Base-by-base conservation (phyloP, 2,888 invertebrate genomes). In the Strigamia transsilvanica region DNA sequence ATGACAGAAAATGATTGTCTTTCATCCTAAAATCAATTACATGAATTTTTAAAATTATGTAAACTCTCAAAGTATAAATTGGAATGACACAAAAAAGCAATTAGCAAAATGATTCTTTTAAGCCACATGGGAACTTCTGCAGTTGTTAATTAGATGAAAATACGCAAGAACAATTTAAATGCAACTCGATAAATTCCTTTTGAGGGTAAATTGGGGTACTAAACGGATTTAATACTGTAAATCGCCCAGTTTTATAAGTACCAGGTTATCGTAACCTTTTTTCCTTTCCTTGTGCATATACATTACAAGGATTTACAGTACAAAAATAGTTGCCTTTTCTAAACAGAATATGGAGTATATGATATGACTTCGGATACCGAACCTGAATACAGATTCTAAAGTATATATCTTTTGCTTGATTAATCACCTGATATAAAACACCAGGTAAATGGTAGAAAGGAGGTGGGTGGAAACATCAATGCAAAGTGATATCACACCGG, bases 281-380 rank as follows among this genome's bases (percentile, higher is more conserved):
- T 18, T 56, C 56, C n/a, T 73, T 73, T 73, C 73, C 73, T 73
- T 73, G 73, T 73, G 27, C 73, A 12, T 73, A 73, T 73, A 73
- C 73, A 73, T 73, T 73, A 73, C 73, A 73, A 73, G 73, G 73
- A 73, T 73, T 73, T 73, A 73, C 73, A 73, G 73, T 73, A 73
- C 27, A 73, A 73, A 73, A 73, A 73, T 73, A 73, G 73, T 73
- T 73, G 23, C 27, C 13, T 73, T 32, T 73, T 73, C 73, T 73
- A 73, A 73, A 73, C 73, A 73, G 73, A 38, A 38, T 56, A 73
- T 73, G 73, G 73, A 73, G 27, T 73, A 56, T 61, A 61, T 73
- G 73, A 73, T 73, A 73, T 73, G 73, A 73, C 73, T 73, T 73
- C 13, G 15, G 73, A 73, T 73, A 73, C 32, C 73, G 73, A 73